phyloP scores from a whole-genome alignment of 2,797 vertebrate species.

The Geotrypetes seraphini region DNA sequence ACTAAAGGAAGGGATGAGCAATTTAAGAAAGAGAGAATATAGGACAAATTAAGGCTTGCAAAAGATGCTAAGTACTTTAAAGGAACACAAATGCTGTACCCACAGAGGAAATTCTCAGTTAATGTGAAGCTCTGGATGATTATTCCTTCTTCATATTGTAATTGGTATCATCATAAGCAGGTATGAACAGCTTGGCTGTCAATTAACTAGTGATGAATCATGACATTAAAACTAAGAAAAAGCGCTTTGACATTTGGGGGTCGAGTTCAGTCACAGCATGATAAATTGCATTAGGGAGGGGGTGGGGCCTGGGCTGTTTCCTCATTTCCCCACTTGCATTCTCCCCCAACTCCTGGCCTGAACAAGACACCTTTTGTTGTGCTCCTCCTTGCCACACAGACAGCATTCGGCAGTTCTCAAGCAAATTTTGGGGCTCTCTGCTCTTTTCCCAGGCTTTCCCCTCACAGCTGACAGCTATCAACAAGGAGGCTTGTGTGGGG shows the following conservation, averaged over 20 bases:
- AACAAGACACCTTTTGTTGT: neutral
- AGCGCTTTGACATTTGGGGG: neutral
- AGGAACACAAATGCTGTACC: too few relatives aligned
- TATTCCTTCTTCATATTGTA: too few relatives aligned
- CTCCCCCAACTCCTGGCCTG: neutral
- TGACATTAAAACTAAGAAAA: conserved; percentile 1
- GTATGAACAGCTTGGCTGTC: too few relatives aligned
- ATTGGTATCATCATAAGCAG: too few relatives aligned
- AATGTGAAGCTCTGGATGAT: too few relatives aligned
- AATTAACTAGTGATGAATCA: neutral
- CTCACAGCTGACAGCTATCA: conserved; percentile 28
- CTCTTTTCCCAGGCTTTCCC: conserved; percentile 55
- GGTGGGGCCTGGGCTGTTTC: neutral
- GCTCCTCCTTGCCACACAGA: conserved; percentile 36
- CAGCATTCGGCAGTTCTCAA: conserved; percentile 43
- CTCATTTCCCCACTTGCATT: neutral
- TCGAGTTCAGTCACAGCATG: neutral
- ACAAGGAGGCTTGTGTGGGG: conserved; percentile 41
- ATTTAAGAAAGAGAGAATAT: too few relatives aligned
- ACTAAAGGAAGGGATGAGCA: too few relatives aligned
- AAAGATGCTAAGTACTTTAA: too few relatives aligned
- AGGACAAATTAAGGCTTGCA: too few relatives aligned
- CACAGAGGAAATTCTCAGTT: too few relatives aligned
- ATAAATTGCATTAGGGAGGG: rapidly evolving
- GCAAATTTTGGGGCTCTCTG: conserved; percentile 30